Base-by-base conservation (phyloP, 53 echinoderm and acorn worm species). In the Hippasteria phrygiana region DNA sequence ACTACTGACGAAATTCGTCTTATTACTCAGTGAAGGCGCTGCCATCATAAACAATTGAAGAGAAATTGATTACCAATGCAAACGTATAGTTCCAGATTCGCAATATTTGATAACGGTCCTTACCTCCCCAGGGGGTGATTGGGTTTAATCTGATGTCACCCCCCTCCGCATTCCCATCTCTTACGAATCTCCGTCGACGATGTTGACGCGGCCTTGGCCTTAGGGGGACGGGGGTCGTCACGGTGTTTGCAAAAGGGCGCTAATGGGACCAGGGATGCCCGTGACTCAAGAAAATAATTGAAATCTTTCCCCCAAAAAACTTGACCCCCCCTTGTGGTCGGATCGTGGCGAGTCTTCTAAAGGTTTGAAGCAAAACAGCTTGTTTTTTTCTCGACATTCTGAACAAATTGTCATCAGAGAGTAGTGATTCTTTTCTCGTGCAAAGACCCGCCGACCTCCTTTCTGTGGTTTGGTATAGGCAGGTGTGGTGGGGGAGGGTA, bases 201-300 rank as follows among this genome's bases (percentile, higher is more conserved):
- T 64, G 63, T 65, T 64, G 54, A 71, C 50, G 10, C 18, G 70
- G 50, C 85, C 85, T 50, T 85, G 85, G 85, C 85, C 85, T 85
- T 20, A n/a, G 17, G 42, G 85, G 71, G 70, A 32, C 33, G 5
- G 26, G 50, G 85, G 85, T 69, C 71, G 70, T 42, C 70, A 26
- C 17, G 20, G 32, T 65, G 46, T 78, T 78, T 37, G 18, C 78
- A 36, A 78, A 55, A 78, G 78, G 78, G 36, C 78, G 48, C 78
- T 78, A 78, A 78, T 78, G 78, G 77, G 78, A n/a, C 50, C 48
- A 9, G 0, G 43, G 43, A 43, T 41, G 69, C 37, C 37, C 12
- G 8, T 35, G 37, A 67, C 73, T 73, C 43, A 43, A 35, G 33
- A 66, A 66, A 35, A n/a, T 66, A 35, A 66, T 32, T 35, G 33